Percentiles rank a stretch among this genome's conserved stretches.
phyloP scores from a whole-genome alignment of 2,797 vertebrate genomes.

The Mus caroli region DNA sequence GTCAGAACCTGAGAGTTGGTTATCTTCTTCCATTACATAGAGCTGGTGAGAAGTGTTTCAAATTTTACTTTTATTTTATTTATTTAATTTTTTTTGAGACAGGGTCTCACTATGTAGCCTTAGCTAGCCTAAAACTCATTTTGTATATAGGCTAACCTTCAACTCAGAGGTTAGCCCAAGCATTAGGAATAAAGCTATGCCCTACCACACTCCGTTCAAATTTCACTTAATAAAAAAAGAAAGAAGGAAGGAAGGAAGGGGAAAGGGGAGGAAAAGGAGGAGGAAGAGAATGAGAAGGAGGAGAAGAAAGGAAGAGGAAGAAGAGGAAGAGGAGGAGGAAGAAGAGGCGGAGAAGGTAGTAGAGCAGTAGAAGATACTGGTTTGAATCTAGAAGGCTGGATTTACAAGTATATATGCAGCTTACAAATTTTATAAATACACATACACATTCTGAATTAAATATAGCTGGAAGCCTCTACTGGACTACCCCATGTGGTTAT shows the following conservation, averaged over 20 bases:
- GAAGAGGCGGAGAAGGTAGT: no score
- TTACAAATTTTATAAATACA: background rate
- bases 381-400: background rate
- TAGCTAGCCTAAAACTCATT: background rate
- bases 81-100: background rate
- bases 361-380: no score
- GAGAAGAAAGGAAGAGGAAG: no score
- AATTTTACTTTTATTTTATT: background rate
- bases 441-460: slow-evolving; percentile 20
- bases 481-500: background rate
- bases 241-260: no score
- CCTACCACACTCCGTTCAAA: background rate
- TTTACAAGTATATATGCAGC: background rate
- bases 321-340: no score
- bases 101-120: background rate
- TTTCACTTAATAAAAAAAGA: background rate
- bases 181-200: background rate
- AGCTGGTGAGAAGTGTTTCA: background rate
- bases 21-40: background rate
- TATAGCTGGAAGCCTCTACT: background rate
- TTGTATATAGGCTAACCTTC: background rate
- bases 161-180: background rate
- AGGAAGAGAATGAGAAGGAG: no score
- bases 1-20: background rate
- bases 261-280: no score